These are phyloP conservation scores for Protaetia brevitarsis DNA, from an alignment of 1,140 invertebrate genomes.

Conservation along the genomic window DNA sequence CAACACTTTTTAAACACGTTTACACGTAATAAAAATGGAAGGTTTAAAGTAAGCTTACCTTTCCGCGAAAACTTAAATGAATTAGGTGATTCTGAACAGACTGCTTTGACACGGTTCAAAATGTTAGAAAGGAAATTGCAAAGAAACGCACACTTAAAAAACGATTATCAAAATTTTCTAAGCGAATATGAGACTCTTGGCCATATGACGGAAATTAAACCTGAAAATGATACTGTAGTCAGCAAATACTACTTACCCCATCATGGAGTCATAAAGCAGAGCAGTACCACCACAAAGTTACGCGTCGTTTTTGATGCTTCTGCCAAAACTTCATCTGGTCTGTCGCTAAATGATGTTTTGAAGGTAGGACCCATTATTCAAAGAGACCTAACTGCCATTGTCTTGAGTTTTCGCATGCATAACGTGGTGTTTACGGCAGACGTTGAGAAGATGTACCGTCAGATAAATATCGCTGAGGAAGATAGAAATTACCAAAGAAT, in stretches of 20 bases:
- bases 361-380: slow-evolving; percentile 45
- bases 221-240: background rate
- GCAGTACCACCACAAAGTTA: slow-evolving; percentile 39
- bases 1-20: too few relatives aligned
- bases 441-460: slow-evolving; percentile 47
- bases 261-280: background rate
- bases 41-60: too few relatives aligned
- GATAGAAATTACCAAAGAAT: slow-evolving; percentile 3
- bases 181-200: slow-evolving; percentile 5
- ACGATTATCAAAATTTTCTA: slow-evolving; percentile 1
- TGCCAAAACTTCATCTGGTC: slow-evolving; percentile 34
- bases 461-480: slow-evolving; percentile 34
- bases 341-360: slow-evolving; percentile 46
- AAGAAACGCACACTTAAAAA: background rate
- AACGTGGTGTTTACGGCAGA: slow-evolving; percentile 44
- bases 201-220: slow-evolving; percentile 10
- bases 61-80: background rate
- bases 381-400: slow-evolving; percentile 41
- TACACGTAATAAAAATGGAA: too few relatives aligned
- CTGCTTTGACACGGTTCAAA: background rate
- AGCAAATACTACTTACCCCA: background rate
- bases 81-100: background rate
- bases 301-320: slow-evolving; percentile 48
- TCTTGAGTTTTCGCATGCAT: slow-evolving; percentile 47
- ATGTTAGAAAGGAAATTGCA: background rate